These are phyloP conservation scores for Drosophila truncata DNA, from an alignment of 1,140 invertebrate species.

Conservation along the genomic window DNA sequence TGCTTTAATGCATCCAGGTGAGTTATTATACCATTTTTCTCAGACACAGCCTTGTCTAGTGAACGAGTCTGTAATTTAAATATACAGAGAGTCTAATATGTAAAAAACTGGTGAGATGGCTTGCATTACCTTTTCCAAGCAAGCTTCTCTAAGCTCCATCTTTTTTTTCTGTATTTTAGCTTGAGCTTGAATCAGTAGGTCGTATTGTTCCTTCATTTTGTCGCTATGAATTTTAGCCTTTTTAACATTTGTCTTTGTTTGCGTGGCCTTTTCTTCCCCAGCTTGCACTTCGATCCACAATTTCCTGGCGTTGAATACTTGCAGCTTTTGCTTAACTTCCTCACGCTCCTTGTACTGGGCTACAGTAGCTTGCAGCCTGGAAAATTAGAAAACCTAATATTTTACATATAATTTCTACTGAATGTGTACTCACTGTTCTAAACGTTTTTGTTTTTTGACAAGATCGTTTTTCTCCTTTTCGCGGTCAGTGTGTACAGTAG, in stretches of 20 bases:
- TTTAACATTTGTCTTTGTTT: conserved; percentile 28
- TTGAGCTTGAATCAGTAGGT: conserved; percentile 14
- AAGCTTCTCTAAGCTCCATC: conserved; percentile 20
- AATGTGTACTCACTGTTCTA: conserved; percentile 61
- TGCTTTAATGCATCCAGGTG: conserved; percentile 56
- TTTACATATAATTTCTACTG: not conserved
- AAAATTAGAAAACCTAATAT: not conserved
- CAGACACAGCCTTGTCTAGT: conserved; percentile 12
- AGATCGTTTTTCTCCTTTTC: conserved; percentile 55
- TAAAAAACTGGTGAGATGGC: too few species aligned
- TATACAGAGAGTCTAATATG: not conserved
- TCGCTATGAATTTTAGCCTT: conserved; percentile 25
- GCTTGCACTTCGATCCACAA: conserved; percentile 46
- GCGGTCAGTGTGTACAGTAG: conserved; percentile 37
- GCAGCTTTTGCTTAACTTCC: conserved; percentile 58
- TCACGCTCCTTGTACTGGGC: conserved; percentile 64
- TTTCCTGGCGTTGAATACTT: conserved; percentile 62
- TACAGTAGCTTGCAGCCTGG: conserved; percentile 49
- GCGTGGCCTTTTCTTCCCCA: conserved; percentile 31
- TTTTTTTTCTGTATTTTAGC: conserved; percentile 30
- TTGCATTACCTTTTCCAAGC: conserved; percentile 47
- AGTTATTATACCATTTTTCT: conserved; percentile 21
- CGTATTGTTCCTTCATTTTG: conserved; percentile 14
- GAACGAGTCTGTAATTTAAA: conserved; percentile 30
- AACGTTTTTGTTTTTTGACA: conserved; percentile 55